Evolutionary conservation across 2,797 vertebrate species (phyloP).

Genomic region (Gobio occitaniae): DNA sequence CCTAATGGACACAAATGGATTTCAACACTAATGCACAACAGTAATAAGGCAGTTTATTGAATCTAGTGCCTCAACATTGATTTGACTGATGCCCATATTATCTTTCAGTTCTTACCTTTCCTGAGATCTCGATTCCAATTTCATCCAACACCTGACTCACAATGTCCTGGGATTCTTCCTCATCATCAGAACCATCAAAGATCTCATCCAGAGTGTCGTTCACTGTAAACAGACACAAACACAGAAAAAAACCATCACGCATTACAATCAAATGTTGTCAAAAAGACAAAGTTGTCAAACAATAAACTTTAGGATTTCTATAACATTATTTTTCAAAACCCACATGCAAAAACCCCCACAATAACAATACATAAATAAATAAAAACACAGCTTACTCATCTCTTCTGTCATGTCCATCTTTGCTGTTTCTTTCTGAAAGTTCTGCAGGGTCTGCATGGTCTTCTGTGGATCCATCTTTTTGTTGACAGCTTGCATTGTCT

Average conservation of each 20-base stretch:
- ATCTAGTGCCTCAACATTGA: neutral
- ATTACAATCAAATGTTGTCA: neutral
- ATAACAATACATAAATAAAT: neutral
- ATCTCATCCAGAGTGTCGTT: conserved; percentile 89
- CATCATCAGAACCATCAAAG: conserved; percentile 88
- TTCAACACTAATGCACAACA: neutral
- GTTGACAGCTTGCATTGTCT: conserved; percentile 91
- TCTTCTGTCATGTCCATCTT: conserved; percentile 93
- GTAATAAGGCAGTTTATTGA: neutral
- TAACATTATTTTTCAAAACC: neutral
- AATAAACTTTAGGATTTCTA: neutral
- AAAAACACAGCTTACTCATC: conserved; percentile 81
- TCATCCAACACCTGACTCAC: conserved; percentile 91
- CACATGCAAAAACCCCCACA: neutral
- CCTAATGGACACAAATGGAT: conserved; percentile 32
- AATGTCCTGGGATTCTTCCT: conserved; percentile 89
- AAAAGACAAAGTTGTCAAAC: neutral
- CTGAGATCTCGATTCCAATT: conserved; percentile 90
- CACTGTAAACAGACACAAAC: conserved; percentile 69
- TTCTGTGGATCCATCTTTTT: conserved; percentile 92
- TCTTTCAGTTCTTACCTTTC: conserved; percentile 78
- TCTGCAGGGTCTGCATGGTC: conserved; percentile 89
- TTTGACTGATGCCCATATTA: neutral
- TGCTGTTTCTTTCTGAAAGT: conserved; percentile 91
- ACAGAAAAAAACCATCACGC: neutral